These are phyloP conservation scores for Panzeria rudis DNA, from an alignment of 2,888 invertebrate species.

Conservation along the genomic window DNA sequence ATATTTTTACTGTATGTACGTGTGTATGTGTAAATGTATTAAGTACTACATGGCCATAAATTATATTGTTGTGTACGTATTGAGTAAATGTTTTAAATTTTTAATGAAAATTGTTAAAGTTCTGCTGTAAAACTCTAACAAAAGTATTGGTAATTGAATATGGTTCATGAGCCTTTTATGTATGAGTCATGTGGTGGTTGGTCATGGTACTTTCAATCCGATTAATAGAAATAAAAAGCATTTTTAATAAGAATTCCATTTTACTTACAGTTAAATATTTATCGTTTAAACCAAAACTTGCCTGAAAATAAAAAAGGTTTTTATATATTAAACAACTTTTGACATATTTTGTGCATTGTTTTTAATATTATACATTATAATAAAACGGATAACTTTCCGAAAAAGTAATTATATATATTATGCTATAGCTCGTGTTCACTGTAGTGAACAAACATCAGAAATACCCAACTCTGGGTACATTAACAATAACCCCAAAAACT, in stretches of 20 bases:
- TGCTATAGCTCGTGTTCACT: too few species aligned
- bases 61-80: conserved; percentile 34
- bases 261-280: background rate
- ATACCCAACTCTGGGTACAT: too few species aligned
- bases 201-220: background rate
- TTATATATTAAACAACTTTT: background rate
- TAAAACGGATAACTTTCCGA: too few species aligned
- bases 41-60: conserved; percentile 29
- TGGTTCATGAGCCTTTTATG: background rate
- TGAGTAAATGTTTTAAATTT: conserved; percentile 23
- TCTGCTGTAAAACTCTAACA: background rate
- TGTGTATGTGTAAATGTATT: background rate
- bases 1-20: background rate
- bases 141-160: background rate
- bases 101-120: conserved; percentile 22
- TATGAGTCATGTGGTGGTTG: background rate
- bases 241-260: background rate
- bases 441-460: too few species aligned
- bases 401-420: too few species aligned
- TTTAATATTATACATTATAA: too few species aligned
- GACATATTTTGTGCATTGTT: background rate
- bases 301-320: background rate
- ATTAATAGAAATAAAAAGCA: background rate
- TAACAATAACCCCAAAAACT: too few species aligned
- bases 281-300: background rate